phyloP scores from a whole-genome alignment of 1,140 invertebrate species.

The Papilio polytes region DNA sequence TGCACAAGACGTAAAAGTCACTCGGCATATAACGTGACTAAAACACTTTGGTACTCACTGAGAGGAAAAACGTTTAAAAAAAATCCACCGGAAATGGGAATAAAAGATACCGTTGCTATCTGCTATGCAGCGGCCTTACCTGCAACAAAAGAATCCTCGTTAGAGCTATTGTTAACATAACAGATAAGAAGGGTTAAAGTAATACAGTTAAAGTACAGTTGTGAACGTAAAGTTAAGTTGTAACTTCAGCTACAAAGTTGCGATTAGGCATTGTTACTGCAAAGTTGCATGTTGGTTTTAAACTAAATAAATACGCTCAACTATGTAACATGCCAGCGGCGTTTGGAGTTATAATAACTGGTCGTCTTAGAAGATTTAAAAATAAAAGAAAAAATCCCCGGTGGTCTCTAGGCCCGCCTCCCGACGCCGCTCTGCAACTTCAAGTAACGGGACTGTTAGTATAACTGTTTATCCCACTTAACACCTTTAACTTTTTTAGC shows the following conservation, averaged over 20 bases:
- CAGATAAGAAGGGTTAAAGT: constrained; percentile 1
- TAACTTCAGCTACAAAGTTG: background rate
- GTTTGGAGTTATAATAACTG: background rate
- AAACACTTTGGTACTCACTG: background rate
- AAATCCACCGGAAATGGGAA: background rate
- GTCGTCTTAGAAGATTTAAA: background rate
- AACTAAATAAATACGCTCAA: background rate
- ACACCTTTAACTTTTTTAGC: constrained; percentile 6
- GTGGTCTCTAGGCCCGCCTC: background rate
- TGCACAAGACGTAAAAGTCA: constrained; percentile 11
- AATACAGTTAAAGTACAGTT: background rate
- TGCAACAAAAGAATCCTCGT: constrained; percentile 23
- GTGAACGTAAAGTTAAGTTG: background rate
- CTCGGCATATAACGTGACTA: constrained; percentile 9
- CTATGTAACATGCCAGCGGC: background rate
- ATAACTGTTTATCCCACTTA: constrained; percentile 12
- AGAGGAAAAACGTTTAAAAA: background rate
- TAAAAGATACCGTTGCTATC: constrained; percentile 20
- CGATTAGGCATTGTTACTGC: background rate
- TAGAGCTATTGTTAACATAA: constrained; percentile 16
- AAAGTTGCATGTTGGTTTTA: background rate
- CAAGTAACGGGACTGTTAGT: constrained; percentile 5
- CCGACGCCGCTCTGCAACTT: background rate
- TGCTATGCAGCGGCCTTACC: background rate
- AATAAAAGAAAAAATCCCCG: background rate